These are phyloP conservation scores for Aplysina aerophoba DNA, from an alignment of 37 sponge, comb jelly and placozoan genomes.

Conservation along the genomic window DNA sequence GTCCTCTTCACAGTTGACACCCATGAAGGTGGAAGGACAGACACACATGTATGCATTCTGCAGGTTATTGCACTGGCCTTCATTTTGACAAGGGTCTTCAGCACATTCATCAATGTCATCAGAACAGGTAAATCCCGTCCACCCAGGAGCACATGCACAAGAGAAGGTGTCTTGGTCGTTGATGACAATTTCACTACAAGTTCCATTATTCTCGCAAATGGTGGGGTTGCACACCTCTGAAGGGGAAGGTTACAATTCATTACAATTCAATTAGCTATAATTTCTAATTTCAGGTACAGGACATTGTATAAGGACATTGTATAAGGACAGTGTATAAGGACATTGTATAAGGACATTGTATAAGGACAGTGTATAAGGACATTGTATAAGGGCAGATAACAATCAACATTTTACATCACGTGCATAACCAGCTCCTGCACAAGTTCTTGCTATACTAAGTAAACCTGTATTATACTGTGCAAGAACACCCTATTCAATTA, in stretches of 20 bases:
- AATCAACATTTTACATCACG: no score
- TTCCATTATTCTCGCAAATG: conserved; percentile 17
- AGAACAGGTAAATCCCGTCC: conserved; percentile 14
- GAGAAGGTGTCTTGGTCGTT: neutral
- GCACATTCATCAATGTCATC: conserved; percentile 20
- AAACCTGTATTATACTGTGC: no score
- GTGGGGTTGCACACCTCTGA: neutral
- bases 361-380: no score
- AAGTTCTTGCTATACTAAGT: no score
- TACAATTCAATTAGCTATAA: no score
- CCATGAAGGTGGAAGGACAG: neutral
- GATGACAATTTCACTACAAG: conserved; percentile 10
- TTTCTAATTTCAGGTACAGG: no score
- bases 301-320: no score
- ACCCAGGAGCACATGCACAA: conserved; percentile 30
- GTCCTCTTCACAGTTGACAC: neutral
- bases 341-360: no score
- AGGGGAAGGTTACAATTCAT: neutral
- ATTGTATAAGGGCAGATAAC: no score
- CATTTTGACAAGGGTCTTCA: conserved; percentile 23
- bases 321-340: no score
- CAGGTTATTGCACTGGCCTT: conserved; percentile 16
- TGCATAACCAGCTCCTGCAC: no score
- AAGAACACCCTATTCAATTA: no score
- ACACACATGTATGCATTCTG: conserved; percentile 5